Evolutionary conservation across 2,797 vertebrate genomes (phyloP).

Genomic region (Sternarchorhynchus goeldii): DNA sequence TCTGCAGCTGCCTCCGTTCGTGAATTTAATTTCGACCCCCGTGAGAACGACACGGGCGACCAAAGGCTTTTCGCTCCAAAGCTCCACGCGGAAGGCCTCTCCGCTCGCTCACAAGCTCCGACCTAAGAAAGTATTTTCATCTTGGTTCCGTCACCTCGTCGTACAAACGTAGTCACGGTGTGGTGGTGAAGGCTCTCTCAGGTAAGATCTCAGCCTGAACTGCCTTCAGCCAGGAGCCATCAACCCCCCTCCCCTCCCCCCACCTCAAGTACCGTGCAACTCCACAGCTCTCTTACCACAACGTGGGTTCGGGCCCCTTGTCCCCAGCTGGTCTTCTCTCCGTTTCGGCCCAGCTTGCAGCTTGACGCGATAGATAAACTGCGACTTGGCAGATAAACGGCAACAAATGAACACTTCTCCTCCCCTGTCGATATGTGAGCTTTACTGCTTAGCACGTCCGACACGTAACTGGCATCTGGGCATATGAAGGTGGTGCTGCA

Average conservation of each 20-base stretch:
- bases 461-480: background rate
- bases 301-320: background rate
- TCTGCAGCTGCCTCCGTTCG: constrained; percentile 25
- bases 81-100: no score
- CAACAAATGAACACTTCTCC: no score
- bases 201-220: background rate
- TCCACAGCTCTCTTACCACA: no score
- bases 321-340: background rate
- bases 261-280: background rate
- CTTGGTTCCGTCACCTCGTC: background rate
- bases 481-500: background rate
- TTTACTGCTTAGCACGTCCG: background rate
- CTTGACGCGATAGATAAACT: no score
- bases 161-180: background rate
- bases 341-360: no score
- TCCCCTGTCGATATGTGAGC: background rate
- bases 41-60: background rate
- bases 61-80: background rate
- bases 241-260: background rate
- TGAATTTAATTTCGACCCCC: background rate
- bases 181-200: background rate
- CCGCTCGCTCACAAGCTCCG: no score
- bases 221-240: background rate
- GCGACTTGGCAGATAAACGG: no score
- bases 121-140: no score